Evolutionary conservation across 2,797 vertebrate species (phyloP).

Genomic region (Bradypus variegatus): DNA sequence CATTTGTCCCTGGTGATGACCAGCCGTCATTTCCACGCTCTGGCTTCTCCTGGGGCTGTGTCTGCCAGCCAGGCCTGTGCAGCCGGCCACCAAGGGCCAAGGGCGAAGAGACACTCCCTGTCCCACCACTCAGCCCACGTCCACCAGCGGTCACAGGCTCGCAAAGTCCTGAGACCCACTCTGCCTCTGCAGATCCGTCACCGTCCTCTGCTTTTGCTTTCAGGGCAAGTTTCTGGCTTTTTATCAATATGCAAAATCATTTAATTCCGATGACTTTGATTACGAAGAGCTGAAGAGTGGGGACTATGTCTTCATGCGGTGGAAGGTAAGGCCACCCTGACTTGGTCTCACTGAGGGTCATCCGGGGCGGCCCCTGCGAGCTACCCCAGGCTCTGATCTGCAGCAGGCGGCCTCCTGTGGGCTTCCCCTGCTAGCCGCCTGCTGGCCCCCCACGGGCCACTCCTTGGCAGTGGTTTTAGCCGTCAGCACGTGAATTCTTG

Average conservation of each 20-base stretch:
- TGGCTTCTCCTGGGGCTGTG: background rate
- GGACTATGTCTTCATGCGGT: constrained; percentile 98
- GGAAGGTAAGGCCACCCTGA: constrained; percentile 84
- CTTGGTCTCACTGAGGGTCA: no score
- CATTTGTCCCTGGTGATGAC: no score
- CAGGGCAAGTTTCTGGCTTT: constrained; percentile 98
- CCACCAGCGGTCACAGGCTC: no score
- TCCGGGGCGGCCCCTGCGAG: background rate
- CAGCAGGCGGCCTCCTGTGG: background rate
- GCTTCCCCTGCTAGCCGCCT: background rate
- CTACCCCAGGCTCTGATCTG: background rate
- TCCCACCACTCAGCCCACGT: no score
- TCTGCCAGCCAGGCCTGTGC: background rate
- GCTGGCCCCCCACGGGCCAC: background rate
- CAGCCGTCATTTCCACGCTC: background rate
- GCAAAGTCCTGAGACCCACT: no score
- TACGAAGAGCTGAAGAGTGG: constrained; percentile 95
- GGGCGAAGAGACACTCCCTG: no score
- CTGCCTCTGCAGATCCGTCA: no score
- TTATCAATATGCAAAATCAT: constrained; percentile 98
- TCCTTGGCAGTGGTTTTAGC: background rate
- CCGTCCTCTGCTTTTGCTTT: constrained; percentile 45
- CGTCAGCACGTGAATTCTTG: background rate
- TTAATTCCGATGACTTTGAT: constrained; percentile 97
- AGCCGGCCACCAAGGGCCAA: no score